These are phyloP conservation scores for Botrylloides violaceus DNA, from an alignment of 23 tunicate species.

Conservation along the genomic window DNA sequence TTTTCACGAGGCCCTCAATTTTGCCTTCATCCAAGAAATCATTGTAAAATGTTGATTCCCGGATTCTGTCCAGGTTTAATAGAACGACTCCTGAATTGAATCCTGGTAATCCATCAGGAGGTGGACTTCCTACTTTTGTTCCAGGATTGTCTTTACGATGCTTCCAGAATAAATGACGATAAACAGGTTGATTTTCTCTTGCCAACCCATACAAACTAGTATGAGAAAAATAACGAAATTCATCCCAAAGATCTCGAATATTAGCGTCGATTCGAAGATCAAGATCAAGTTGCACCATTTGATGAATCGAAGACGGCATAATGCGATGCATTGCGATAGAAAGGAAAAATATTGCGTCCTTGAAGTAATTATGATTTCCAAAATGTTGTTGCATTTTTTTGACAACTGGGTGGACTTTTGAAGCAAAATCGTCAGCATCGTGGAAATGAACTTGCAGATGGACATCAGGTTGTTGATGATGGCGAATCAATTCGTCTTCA, in stretches of 20 bases:
- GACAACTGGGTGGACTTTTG: conserved; percentile 36
- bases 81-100: conserved; percentile 85
- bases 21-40: conserved; percentile 37
- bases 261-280: conserved; percentile 61
- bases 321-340: conserved; percentile 69
- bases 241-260: conserved; percentile 74
- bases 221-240: conserved; percentile 55
- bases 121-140: conserved; percentile 66
- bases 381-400: conserved; percentile 33
- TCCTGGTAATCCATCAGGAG: conserved; percentile 71
- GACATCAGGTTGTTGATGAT: conserved; percentile 57
- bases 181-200: conserved; percentile 85
- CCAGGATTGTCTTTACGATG: conserved; percentile 76
- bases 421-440: conserved; percentile 21
- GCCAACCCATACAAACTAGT: conserved; percentile 59
- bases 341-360: conserved; percentile 70
- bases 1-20: conserved; percentile 39
- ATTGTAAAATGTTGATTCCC: conserved; percentile 48
- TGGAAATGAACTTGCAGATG: conserved; percentile 71
- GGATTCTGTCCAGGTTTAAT: conserved; percentile 53
- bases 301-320: conserved; percentile 52
- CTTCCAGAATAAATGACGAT: conserved; percentile 78
- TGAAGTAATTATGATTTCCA: conserved; percentile 64
- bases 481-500: conserved; percentile 33
- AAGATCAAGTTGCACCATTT: conserved; percentile 73